A percentile compares a stretch with the other conserved stretches of the same genome.
phyloP scores from a whole-genome alignment of 2,888 invertebrate genomes.

The Eupithecia abbreviata region DNA sequence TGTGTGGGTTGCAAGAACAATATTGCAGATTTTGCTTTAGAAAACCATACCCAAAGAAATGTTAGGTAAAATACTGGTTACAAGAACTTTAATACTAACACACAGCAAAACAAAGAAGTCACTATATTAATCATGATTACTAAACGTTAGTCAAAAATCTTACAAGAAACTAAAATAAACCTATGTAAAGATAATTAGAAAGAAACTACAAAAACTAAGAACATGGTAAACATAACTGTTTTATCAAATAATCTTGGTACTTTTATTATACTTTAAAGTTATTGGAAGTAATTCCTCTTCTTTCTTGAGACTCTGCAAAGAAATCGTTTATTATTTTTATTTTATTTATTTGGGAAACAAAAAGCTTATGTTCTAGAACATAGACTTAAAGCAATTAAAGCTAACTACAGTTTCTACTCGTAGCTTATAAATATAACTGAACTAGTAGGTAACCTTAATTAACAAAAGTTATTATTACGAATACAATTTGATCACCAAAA shows the following conservation, averaged over 20 bases:
- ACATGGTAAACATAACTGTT: constrained; percentile 62
- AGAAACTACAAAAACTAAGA: constrained; percentile 17
- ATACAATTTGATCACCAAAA: too few species aligned
- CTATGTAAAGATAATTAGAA: constrained; percentile 18
- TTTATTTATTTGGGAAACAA: too few species aligned
- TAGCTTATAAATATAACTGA: too few species aligned
- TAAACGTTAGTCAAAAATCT: constrained; percentile 23
- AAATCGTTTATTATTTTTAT: neutral
- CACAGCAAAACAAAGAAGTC: neutral
- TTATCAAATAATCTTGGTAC: constrained; percentile 55
- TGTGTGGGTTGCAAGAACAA: neutral
- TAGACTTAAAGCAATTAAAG: too few species aligned
- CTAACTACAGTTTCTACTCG: too few species aligned
- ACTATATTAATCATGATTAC: constrained; percentile 24
- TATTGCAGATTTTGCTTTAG: neutral
- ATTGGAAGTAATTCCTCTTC: constrained; percentile 75
- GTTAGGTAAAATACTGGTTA: neutral
- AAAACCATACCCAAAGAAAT: neutral
- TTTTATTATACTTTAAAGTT: constrained; percentile 32
- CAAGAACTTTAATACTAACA: neutral
- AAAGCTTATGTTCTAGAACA: too few species aligned
- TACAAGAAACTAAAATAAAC: constrained; percentile 13
- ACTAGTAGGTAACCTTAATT: too few species aligned
- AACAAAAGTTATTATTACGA: too few species aligned
- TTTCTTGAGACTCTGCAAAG: constrained; percentile 69